Conservation (phyloP, 1,140 invertebrate genomes). For the Drosophila mauritiana region DNA sequence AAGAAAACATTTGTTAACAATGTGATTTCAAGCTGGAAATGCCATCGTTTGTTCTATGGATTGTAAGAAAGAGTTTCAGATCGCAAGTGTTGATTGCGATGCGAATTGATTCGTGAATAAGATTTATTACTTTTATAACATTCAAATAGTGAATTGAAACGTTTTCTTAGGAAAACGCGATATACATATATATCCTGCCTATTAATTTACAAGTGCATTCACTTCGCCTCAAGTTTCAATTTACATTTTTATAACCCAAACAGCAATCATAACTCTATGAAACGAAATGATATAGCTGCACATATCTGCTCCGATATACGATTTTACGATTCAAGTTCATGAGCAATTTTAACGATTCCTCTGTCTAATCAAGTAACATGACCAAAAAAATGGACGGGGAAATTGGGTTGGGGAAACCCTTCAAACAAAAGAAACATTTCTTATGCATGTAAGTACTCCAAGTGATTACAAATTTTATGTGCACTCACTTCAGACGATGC, state of each 20-base stretch:
- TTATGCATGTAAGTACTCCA: conserved; percentile 64
- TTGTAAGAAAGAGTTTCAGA: too few relatives aligned
- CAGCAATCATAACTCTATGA: conserved; percentile 42
- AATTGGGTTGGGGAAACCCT: conserved; percentile 3
- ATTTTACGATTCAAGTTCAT: conserved; percentile 71
- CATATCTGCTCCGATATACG: conserved; percentile 55
- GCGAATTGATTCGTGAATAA: not conserved
- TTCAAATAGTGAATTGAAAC: not conserved
- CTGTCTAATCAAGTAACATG: conserved; percentile 50
- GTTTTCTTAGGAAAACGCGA: not conserved
- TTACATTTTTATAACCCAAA: conserved; percentile 18
- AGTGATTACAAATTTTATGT: conserved; percentile 76
- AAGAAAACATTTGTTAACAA: conserved; percentile 44
- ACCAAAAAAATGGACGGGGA: not conserved
- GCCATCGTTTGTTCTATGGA: not conserved
- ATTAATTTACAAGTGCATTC: conserved; percentile 34
- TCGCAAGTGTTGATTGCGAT: conserved; percentile 9
- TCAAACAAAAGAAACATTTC: conserved; percentile 43
- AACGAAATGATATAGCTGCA: conserved; percentile 20
- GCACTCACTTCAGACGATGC: conserved; percentile 64
- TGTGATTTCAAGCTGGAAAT: conserved; percentile 14
- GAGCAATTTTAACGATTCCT: conserved; percentile 60
- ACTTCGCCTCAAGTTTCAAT: conserved; percentile 24
- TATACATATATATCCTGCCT: not conserved
- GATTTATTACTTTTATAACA: not conserved